These are phyloP conservation scores for Jacana jacana DNA, from an alignment of 2,113 vertebrate species.

Conservation along the genomic window DNA sequence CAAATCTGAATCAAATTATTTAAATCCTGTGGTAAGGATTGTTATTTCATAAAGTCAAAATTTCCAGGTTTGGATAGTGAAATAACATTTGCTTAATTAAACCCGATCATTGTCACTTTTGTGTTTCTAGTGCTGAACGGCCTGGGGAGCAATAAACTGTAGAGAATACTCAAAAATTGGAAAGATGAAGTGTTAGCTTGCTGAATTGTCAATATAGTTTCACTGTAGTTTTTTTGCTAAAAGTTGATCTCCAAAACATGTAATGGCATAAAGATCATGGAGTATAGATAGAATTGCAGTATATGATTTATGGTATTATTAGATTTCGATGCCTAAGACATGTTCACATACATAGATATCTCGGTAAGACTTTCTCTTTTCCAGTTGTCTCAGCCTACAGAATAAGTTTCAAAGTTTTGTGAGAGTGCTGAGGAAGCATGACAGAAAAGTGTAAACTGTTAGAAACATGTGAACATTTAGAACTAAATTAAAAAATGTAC, in stretches of 20 bases:
- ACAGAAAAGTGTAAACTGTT: background rate
- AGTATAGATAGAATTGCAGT: background rate
- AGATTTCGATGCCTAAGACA: background rate
- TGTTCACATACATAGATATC: background rate
- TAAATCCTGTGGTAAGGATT: background rate
- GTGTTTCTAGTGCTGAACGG: background rate
- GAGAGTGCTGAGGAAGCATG: background rate
- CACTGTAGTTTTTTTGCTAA: background rate
- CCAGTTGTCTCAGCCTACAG: background rate
- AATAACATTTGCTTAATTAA: background rate
- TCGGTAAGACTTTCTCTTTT: background rate
- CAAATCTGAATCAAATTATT: background rate
- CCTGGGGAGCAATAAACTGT: background rate
- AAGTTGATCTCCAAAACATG: background rate
- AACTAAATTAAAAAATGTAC: background rate
- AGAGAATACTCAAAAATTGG: background rate
- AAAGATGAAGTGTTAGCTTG: background rate
- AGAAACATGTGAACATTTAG: too few relatives aligned
- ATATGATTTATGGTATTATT: background rate
- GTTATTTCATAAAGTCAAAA: background rate
- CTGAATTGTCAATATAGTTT: background rate
- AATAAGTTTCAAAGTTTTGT: background rate
- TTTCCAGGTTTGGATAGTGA: background rate
- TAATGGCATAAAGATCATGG: background rate
- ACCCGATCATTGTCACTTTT: accelerated